These are phyloP conservation scores for Acromyrmex charruanus DNA, from an alignment of 1,140 invertebrate genomes.

Conservation along the genomic window DNA sequence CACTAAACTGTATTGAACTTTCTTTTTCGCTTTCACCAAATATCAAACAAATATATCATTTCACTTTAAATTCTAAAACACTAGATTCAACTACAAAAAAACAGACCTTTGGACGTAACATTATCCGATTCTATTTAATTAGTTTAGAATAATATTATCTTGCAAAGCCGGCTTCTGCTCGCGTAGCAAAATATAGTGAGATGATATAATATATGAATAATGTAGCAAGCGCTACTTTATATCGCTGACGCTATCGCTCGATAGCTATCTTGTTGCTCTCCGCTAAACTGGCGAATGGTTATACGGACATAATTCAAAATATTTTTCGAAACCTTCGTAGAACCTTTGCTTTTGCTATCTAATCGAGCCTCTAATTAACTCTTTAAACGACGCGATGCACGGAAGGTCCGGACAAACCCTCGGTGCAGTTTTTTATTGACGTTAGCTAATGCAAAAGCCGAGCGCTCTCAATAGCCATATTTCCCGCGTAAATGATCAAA, in stretches of 20 bases:
- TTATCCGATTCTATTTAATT: not conserved
- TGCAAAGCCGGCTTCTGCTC: not conserved
- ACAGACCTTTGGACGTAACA: not conserved
- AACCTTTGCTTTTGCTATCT: conserved; percentile 31
- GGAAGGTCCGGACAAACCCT: conserved; percentile 13
- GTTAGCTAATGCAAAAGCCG: conserved; percentile 65
- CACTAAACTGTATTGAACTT: too few relatives aligned
- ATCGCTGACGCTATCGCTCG: conserved; percentile 1
- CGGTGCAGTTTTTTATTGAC: conserved; percentile 46
- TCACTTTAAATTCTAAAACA: too few relatives aligned
- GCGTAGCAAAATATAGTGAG: not conserved
- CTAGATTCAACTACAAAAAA: too few relatives aligned
- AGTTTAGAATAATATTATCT: not conserved
- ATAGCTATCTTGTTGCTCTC: not conserved
- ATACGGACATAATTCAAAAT: conserved; percentile 30
- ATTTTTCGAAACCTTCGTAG: conserved; percentile 33
- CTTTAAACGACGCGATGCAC: conserved; percentile 25
- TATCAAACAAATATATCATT: too few relatives aligned
- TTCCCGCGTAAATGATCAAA: conserved; percentile 71
- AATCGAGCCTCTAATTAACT: conserved; percentile 54
- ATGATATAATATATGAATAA: not conserved
- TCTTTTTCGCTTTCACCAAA: too few relatives aligned
- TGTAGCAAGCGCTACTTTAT: not conserved
- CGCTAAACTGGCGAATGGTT: conserved; percentile 11
- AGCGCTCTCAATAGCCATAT: conserved; percentile 68